Conservation (phyloP, 37 sponge, comb jelly and placozoan genomes). For the Beroe ovata region DNA sequence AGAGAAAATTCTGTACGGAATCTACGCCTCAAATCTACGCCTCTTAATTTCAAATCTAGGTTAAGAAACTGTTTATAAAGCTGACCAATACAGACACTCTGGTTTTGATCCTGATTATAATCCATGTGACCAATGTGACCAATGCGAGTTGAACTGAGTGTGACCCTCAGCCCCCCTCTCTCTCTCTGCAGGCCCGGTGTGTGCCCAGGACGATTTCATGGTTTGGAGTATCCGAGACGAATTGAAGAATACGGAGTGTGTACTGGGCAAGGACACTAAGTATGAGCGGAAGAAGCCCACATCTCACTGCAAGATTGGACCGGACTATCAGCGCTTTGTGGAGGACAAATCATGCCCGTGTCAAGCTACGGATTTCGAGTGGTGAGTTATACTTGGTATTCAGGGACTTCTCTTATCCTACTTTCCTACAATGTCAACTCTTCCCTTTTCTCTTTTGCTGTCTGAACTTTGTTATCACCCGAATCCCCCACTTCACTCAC, state of each 20-base stretch:
- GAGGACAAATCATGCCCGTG: slow-evolving; percentile 22
- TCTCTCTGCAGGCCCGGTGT: slow-evolving; percentile 4
- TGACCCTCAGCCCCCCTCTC: too few species aligned
- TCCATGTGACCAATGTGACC: too few species aligned
- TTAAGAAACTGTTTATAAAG: too few species aligned
- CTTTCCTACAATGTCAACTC: not conserved
- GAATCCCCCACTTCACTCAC: not conserved
- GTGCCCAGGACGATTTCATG: not conserved
- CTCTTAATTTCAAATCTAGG: too few species aligned
- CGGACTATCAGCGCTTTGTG: not conserved
- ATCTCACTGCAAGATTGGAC: slow-evolving; percentile 38
- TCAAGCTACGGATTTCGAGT: slow-evolving; percentile 56
- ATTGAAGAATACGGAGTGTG: slow-evolving; percentile 56
- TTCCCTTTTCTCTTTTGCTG: not conserved
- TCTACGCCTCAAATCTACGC: too few species aligned
- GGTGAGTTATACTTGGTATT: not conserved
- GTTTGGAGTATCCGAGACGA: slow-evolving; percentile 41
- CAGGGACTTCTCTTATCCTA: not conserved
- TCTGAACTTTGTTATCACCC: not conserved
- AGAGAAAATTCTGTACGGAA: too few species aligned
- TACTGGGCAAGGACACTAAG: slow-evolving; percentile 25
- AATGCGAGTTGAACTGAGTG: too few species aligned
- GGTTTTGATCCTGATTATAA: too few species aligned
- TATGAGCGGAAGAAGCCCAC: slow-evolving; percentile 24
- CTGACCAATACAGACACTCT: too few species aligned